These are phyloP conservation scores for Saimiri boliviensis DNA, from an alignment of 2,113 vertebrate genomes.

Conservation along the genomic window DNA sequence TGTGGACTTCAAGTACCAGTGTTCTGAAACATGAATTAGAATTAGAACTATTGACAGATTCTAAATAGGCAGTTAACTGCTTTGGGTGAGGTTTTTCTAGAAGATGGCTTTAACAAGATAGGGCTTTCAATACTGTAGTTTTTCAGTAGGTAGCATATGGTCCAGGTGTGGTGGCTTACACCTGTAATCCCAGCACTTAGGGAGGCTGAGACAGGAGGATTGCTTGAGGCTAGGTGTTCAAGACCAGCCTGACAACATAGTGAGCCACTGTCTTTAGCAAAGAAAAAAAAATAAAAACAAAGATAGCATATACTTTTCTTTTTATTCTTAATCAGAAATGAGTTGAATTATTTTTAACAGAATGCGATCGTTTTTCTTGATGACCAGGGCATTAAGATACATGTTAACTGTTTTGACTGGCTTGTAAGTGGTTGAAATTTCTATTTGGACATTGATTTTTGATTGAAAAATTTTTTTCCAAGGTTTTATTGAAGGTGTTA, in stretches of 20 bases:
- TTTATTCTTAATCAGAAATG: background rate
- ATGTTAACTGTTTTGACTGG: background rate
- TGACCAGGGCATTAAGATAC: background rate
- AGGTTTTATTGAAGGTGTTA: constrained; percentile 98
- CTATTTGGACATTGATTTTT: constrained; percentile 38
- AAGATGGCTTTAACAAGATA: background rate
- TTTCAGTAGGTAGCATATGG: background rate
- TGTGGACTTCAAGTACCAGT: background rate
- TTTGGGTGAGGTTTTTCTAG: background rate
- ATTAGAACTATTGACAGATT: background rate
- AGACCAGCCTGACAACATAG: too few species aligned
- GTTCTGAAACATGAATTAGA: background rate
- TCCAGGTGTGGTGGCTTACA: background rate
- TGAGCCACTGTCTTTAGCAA: too few species aligned
- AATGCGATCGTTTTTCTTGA: background rate
- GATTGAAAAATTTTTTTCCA: constrained; percentile 50
- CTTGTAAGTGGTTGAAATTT: constrained; percentile 38
- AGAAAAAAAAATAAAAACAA: too few species aligned
- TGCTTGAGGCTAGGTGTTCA: too few species aligned
- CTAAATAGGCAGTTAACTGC: background rate
- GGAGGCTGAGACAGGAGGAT: too few species aligned
- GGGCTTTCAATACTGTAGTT: background rate
- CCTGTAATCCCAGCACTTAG: too few species aligned
- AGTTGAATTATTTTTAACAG: background rate
- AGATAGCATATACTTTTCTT: background rate